Evolutionary conservation across 2,113 vertebrate species (phyloP).

Genomic region (Microtus oregoni): DNA sequence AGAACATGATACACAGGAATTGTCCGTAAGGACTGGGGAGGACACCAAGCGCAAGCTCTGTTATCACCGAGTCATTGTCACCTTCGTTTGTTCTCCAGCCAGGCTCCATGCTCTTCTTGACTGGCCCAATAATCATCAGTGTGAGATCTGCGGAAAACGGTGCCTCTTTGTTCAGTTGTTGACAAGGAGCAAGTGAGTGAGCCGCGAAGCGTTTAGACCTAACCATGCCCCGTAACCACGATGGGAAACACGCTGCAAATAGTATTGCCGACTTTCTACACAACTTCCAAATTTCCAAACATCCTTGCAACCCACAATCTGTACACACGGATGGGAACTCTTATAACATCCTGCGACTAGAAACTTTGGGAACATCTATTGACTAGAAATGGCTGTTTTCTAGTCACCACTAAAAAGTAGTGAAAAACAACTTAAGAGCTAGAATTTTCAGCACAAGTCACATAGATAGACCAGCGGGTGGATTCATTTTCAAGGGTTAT

Average conservation of each 20-base stretch:
- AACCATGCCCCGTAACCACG: not conserved
- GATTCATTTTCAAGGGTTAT: not conserved
- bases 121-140: not conserved
- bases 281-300: slow-evolving; percentile 12
- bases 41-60: not conserved
- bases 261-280: not conserved
- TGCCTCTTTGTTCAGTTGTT: not conserved
- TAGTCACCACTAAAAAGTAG: not conserved
- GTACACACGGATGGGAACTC: not conserved
- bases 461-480: not conserved
- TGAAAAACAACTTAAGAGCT: not conserved
- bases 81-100: not conserved
- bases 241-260: not conserved
- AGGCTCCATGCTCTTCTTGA: not conserved
- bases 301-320: not conserved
- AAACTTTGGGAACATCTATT: slow-evolving; percentile 9
- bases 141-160: not conserved
- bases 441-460: not conserved
- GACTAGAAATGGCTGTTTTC: not conserved
- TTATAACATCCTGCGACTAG: not conserved
- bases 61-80: not conserved
- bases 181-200: not conserved
- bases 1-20: not conserved
- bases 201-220: not conserved
- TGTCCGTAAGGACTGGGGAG: not conserved